Percentiles rank a stretch among this genome's conserved stretches.
Evolutionary conservation across 2,888 invertebrate genomes (phyloP).

Genomic region (Caenorhabditis japonica): DNA sequence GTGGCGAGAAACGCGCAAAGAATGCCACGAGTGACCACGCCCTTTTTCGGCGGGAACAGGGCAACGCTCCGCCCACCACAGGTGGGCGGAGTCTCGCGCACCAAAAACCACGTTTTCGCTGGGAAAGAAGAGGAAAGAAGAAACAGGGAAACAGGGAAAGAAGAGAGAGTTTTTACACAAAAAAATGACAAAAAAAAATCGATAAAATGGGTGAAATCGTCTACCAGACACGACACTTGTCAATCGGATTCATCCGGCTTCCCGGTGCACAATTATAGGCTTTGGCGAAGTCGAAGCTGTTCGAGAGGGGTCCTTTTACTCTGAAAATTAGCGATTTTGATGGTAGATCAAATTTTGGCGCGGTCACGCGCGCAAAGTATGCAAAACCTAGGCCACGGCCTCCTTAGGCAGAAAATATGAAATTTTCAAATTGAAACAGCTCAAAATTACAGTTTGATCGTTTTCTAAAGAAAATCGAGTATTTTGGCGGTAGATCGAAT

Average conservation of each 20-base stretch:
- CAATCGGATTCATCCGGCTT: constrained; percentile 89
- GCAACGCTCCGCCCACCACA: constrained; percentile 4
- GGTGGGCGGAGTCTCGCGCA: constrained; percentile 19
- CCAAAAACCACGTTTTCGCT: too few relatives aligned
- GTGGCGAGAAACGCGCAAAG: constrained; percentile 27
- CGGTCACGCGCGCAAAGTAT: too few relatives aligned
- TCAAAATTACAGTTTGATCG: too few relatives aligned
- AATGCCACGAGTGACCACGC: constrained; percentile 13
- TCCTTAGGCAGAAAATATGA: too few relatives aligned
- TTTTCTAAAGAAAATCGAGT: too few relatives aligned
- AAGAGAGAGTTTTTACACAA: not conserved
- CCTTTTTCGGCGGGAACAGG: not conserved
- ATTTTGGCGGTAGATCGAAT: too few relatives aligned
- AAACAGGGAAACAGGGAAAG: constrained; percentile 5
- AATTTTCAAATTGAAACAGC: too few relatives aligned
- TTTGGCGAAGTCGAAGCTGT: constrained; percentile 88
- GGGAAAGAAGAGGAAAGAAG: constrained; percentile 12
- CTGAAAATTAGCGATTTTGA: too few relatives aligned
- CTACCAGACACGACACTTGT: constrained; percentile 76
- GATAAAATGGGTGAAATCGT: not conserved
- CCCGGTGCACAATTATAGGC: constrained; percentile 89
- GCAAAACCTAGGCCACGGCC: too few relatives aligned
- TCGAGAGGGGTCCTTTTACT: constrained; percentile 91
- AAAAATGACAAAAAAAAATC: not conserved
- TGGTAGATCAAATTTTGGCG: too few relatives aligned